phyloP scores from a whole-genome alignment of 2,888 invertebrate genomes.

The Xanthorhoe designata region DNA sequence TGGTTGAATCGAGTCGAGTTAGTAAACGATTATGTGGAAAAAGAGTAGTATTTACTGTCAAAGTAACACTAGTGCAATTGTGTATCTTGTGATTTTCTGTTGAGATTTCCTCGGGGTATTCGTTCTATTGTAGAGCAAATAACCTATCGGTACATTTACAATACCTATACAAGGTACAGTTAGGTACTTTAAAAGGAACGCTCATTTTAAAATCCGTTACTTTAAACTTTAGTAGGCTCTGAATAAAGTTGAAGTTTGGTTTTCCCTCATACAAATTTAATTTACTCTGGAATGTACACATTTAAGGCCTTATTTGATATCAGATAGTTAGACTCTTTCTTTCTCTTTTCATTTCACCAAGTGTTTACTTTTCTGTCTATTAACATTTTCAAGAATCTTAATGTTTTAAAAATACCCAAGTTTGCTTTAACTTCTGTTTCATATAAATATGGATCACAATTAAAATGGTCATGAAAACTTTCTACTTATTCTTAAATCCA shows the following conservation, averaged over 20 bases:
- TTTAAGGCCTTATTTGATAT: background rate
- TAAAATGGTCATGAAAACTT: too few relatives aligned
- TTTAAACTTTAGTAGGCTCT: background rate
- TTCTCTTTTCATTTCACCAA: too few relatives aligned
- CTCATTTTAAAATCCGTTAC: background rate
- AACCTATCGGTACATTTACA: slow-evolving; percentile 15
- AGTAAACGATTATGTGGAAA: background rate
- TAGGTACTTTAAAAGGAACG: background rate
- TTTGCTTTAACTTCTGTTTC: too few relatives aligned
- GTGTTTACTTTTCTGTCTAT: too few relatives aligned
- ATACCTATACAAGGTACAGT: background rate
- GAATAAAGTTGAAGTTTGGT: background rate
- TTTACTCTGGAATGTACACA: background rate
- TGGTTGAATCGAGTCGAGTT: background rate
- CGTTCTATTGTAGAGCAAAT: slow-evolving; percentile 18
- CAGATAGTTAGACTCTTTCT: too few relatives aligned
- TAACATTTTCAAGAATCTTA: too few relatives aligned
- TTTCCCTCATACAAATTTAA: background rate
- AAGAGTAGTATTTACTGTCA: slow-evolving; percentile 1
- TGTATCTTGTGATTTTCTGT: slow-evolving; percentile 9
- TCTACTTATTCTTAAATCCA: too few relatives aligned
- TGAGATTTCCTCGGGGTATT: slow-evolving; percentile 27
- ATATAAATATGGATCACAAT: too few relatives aligned
- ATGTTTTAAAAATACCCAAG: too few relatives aligned
- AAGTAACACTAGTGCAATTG: slow-evolving; percentile 1